These are phyloP conservation scores for Spilarctia lutea DNA, from an alignment of 2,888 invertebrate species.

Conservation along the genomic window DNA sequence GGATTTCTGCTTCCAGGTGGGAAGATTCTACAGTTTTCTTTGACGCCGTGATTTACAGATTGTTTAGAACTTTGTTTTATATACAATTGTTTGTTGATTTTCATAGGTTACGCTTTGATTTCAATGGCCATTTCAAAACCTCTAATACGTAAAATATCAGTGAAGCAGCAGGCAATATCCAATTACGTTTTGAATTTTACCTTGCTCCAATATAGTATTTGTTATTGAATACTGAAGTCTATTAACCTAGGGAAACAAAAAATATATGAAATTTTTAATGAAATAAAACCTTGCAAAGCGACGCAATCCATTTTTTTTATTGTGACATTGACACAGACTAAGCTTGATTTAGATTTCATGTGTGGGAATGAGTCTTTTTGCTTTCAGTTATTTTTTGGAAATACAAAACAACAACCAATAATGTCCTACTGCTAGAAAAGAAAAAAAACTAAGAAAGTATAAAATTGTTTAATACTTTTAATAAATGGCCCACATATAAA, in stretches of 20 bases:
- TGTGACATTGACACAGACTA: slow-evolving; percentile 7
- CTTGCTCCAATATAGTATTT: slow-evolving; percentile 10
- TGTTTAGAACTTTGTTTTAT: slow-evolving; percentile 49
- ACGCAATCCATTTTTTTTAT: slow-evolving; percentile 36
- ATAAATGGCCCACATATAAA: no score
- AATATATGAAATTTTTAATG: slow-evolving; percentile 25
- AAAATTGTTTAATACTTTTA: no score
- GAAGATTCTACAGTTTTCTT: slow-evolving; percentile 70
- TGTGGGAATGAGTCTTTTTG: slow-evolving; percentile 17
- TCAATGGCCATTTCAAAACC: slow-evolving; percentile 34
- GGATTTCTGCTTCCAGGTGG: slow-evolving; percentile 67
- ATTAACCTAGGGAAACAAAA: slow-evolving; percentile 39
- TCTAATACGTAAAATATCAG: slow-evolving; percentile 22
- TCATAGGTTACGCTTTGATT: slow-evolving; percentile 46
- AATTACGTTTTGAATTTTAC: slow-evolving; percentile 5
- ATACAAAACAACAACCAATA: no score
- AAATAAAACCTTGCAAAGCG: slow-evolving; percentile 34
- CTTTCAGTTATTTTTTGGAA: not conserved
- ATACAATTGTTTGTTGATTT: slow-evolving; percentile 42
- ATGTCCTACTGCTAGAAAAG: no score
- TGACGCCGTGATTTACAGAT: slow-evolving; percentile 75
- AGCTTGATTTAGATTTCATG: not conserved
- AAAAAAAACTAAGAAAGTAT: no score
- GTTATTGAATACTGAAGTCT: slow-evolving; percentile 29
- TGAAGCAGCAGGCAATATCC: slow-evolving; percentile 15